These are phyloP conservation scores for Ploceus nigricollis DNA, from an alignment of 2,113 vertebrate genomes.

Conservation along the genomic window DNA sequence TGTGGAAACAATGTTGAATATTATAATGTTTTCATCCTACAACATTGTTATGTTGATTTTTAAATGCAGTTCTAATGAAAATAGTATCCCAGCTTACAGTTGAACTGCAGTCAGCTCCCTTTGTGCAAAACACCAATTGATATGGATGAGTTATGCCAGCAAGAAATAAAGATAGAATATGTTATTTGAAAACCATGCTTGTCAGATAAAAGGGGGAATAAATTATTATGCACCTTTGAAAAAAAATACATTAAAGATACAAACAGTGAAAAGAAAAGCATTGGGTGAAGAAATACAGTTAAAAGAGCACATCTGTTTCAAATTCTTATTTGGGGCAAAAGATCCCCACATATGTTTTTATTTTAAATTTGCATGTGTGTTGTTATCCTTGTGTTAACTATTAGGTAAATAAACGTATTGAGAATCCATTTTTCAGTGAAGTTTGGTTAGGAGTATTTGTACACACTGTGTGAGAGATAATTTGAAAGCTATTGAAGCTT, in stretches of 20 bases:
- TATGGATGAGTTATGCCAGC: not conserved
- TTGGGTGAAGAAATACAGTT: constrained; percentile 76
- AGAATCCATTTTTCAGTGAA: constrained; percentile 76
- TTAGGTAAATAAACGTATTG: constrained; percentile 78
- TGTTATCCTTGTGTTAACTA: constrained; percentile 78
- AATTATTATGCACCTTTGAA: constrained; percentile 51
- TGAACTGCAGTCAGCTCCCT: not conserved
- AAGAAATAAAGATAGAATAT: constrained; percentile 34
- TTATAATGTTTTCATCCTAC: not conserved
- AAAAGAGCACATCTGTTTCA: constrained; percentile 79
- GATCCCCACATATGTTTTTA: constrained; percentile 73
- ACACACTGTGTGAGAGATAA: constrained; percentile 68
- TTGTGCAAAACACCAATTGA: not conserved
- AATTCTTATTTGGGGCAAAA: constrained; percentile 70
- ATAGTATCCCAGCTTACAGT: not conserved
- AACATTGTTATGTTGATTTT: not conserved
- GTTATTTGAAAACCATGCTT: constrained; percentile 20
- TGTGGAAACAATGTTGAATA: not conserved
- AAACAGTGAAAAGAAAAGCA: constrained; percentile 71
- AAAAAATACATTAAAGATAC: constrained; percentile 56
- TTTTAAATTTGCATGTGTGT: constrained; percentile 79
- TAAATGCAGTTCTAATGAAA: not conserved
- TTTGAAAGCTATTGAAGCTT: constrained; percentile 74
- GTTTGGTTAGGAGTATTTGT: constrained; percentile 73
- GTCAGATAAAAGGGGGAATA: constrained; percentile 40